Percentiles rank a stretch among this genome's conserved stretches.
phyloP scores from a whole-genome alignment of 2,113 vertebrate species.

The Syngnathus floridae region DNA sequence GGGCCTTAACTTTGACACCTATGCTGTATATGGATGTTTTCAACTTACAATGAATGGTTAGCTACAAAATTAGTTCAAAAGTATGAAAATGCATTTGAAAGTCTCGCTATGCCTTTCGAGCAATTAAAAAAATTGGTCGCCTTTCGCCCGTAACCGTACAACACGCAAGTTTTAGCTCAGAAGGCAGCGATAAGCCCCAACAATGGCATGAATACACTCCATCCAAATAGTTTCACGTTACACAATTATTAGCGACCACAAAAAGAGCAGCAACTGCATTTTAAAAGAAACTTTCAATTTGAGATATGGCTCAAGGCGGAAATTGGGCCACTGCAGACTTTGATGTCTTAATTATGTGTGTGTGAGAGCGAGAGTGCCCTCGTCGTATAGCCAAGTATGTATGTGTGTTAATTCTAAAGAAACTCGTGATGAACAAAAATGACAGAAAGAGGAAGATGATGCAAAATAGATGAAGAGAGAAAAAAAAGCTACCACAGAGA shows the following conservation, averaged over 20 bases:
- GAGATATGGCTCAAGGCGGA: conserved; percentile 53
- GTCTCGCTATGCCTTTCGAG: conserved; percentile 38
- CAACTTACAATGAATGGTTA: no score
- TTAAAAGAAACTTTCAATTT: conserved; percentile 52
- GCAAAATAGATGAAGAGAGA: conserved; percentile 27
- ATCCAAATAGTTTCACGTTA: conserved; percentile 23
- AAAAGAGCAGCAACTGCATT: conserved; percentile 36
- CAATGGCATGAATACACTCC: conserved; percentile 35
- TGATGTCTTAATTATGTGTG: conserved; percentile 67
- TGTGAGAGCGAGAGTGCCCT: neutral
- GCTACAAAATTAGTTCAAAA: neutral
- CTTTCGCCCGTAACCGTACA: conserved; percentile 40
- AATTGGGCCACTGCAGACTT: conserved; percentile 67
- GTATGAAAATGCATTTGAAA: neutral
- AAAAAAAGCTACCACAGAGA: conserved; percentile 7
- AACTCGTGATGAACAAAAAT: conserved; percentile 50
- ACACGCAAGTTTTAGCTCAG: conserved; percentile 41
- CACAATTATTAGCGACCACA: conserved; percentile 51
- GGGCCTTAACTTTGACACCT: no score
- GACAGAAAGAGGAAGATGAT: conserved; percentile 29
- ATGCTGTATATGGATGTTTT: no score
- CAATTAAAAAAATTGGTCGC: conserved; percentile 33
- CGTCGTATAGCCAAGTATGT: neutral
- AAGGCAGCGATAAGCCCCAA: conserved; percentile 37
- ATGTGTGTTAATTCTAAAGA: conserved; percentile 34